Base-by-base conservation (phyloP, 2,888 invertebrate species). In the Zhengitettix transpicula region DNA sequence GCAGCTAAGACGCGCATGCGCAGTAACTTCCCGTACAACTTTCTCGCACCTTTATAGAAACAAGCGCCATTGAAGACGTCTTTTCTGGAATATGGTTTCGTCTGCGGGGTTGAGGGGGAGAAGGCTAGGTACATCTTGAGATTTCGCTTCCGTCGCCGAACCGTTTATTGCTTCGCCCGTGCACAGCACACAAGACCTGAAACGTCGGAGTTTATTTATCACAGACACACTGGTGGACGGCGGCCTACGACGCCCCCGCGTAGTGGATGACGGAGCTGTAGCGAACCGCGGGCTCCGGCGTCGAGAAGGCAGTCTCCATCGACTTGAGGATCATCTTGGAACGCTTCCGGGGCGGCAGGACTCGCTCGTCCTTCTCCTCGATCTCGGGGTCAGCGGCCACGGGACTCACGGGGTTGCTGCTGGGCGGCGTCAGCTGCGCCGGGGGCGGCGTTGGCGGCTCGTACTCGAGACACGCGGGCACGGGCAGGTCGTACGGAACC, bases 181-280 rank as follows among this genome's bases (percentile, higher is more conserved):
- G n/a, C n/a, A n/a, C n/a, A n/a, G n/a, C n/a, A n/a, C n/a, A n/a
- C n/a, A n/a, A n/a, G n/a, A n/a, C n/a, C n/a, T n/a, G n/a, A n/a
- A n/a, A n/a, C n/a, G n/a, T n/a, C n/a, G n/a, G n/a, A n/a, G n/a
- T n/a, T n/a, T n/a, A n/a, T n/a, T n/a, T n/a, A n/a, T n/a, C n/a
- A n/a, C n/a, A n/a, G n/a, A n/a, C n/a, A n/a, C n/a, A n/a, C n/a
- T n/a, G n/a, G n/a, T n/a, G n/a, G 44, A 42, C 44, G 12, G 44
- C 44, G 44, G 55, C 17, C n/a, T 61, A 64, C 71, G 78, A 76
- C 68, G 88, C 83, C 65, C 84, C 82, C 16, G 91, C 92, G 70
- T 89, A 92, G 67, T 89, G 89, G 70, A 91, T 92, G 56, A 92
- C 92, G 5, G 91, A 89, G 70, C 78, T 84, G 71, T 78, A 74